Evolutionary conservation across 2,797 vertebrate genomes (phyloP), one percentile per base, ranked within the genome.

Genomic region (Melanotaenia pygmaea): DNA sequence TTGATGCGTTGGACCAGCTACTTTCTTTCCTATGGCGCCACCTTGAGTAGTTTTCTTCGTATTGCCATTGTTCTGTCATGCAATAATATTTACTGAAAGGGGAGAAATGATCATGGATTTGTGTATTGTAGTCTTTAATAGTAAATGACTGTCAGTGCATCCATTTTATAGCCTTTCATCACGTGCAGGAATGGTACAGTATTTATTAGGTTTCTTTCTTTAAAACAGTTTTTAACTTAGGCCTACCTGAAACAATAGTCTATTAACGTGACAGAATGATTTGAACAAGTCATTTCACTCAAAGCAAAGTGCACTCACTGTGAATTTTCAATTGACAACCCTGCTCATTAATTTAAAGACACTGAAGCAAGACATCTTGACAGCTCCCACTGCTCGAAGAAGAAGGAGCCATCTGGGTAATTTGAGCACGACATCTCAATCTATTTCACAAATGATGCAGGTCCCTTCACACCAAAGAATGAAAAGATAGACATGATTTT

Each of bases 361-460:
- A 67, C 0, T 57, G 67, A 63, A 73, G 57, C 37, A 47, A 67
- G 68, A 62, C 59, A 61, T 43, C 53, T 56, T 38, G 47, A 76
- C 62, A 74, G 72, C 77, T 83, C 80, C 66, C 59, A 66, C 67
- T 57, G 77, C 68, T 86, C 67, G 45, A 58, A 59, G 35, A 54
- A 76, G 45, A 58, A 53, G 51, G 34, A 54, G 35, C 22, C 3
- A 14, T 70, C 70, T 62, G 59, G 45, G 30, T 75, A 79, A 85
- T 83, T 83, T 80, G 56, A 83, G 71, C 51, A 57, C 76, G 81
- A 85, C 84, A 70, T 83, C 83, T 88, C 76, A 45, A 82, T 88
- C 64, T 73, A 76, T 85, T 81, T 75, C 50, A 47, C 71, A 76
- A 70, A 83, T 76, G 14, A 80, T 75, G 64, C 61, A 82, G 73